Conservation (phyloP, 1,140 invertebrate genomes). For the Aphelenchoides fujianensis region DNA sequence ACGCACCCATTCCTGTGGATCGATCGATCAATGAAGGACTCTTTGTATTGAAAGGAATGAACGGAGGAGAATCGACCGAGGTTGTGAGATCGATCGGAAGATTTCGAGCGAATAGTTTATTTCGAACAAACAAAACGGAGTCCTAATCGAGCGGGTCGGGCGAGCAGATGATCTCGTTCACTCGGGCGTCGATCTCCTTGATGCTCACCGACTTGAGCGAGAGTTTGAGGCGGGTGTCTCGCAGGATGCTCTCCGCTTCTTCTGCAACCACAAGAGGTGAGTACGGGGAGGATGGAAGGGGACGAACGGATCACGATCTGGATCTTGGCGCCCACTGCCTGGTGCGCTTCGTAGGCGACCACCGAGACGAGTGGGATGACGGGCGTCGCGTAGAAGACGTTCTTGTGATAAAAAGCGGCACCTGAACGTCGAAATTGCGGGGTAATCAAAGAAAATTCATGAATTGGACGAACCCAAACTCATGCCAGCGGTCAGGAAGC, state of each 20-base stretch:
- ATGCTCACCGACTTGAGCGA: constrained; percentile 1
- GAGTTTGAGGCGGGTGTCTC: not conserved
- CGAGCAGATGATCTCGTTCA: constrained; percentile 10
- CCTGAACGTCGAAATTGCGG: too few relatives aligned
- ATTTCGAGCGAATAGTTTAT: too few relatives aligned
- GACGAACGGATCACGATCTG: constrained; percentile 18
- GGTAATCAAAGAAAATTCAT: too few relatives aligned
- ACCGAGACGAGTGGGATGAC: constrained; percentile 7
- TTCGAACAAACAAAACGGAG: too few relatives aligned
- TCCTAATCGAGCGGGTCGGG: constrained; percentile 15
- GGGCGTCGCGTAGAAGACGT: constrained; percentile 23
- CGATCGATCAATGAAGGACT: not conserved
- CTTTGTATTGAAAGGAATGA: too few relatives aligned
- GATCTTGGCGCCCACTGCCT: constrained; percentile 23
- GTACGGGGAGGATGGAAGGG: not conserved
- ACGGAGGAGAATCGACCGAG: too few relatives aligned
- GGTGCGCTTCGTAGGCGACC: constrained; percentile 25
- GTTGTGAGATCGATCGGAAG: too few relatives aligned
- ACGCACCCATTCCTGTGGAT: not conserved
- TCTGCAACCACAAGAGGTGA: not conserved
- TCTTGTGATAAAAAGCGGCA: constrained; percentile 26
- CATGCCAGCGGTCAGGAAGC: not conserved
- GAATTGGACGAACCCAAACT: too few relatives aligned
- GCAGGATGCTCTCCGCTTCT: not conserved
- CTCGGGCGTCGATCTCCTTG: constrained; percentile 23